Conservation (phyloP, 1,140 invertebrate genomes). For the Diachasmimorpha longicaudata region DNA sequence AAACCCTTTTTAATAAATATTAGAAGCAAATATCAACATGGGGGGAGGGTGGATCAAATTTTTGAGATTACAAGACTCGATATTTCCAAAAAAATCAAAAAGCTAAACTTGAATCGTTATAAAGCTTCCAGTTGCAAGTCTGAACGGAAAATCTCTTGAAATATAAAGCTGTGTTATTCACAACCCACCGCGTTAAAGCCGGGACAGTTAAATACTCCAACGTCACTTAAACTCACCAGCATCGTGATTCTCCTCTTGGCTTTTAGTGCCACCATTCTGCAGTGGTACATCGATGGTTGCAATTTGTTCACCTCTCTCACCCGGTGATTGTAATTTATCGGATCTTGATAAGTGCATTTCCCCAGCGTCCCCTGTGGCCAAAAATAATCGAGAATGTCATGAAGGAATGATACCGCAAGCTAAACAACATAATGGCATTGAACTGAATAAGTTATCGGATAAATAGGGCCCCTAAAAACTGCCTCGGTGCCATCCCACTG, state of each 20-base stretch:
- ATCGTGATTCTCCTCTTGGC: slow-evolving; percentile 59
- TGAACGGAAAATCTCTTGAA: no score
- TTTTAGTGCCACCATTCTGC: slow-evolving; percentile 60
- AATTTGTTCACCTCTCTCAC: slow-evolving; percentile 56
- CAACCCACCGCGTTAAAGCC: neutral
- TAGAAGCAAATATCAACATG: no score
- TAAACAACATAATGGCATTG: neutral
- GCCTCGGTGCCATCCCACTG: no score
- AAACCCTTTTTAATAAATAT: no score
- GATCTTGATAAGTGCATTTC: slow-evolving; percentile 58
- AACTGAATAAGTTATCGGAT: neutral
- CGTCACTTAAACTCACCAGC: slow-evolving; percentile 42
- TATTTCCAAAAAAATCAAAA: no score
- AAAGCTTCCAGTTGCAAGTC: no score
- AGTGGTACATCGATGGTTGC: slow-evolving; percentile 58
- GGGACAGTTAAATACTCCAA: neutral
- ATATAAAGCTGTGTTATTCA: neutral
- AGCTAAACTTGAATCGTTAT: no score
- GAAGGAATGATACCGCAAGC: neutral
- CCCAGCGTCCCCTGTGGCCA: slow-evolving; percentile 43
- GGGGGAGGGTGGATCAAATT: no score
- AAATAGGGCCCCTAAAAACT: no score
- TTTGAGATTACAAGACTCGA: no score
- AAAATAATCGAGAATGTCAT: slow-evolving; percentile 10
- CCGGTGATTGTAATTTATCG: slow-evolving; percentile 58